A percentile compares a stretch with the other conserved stretches of the same genome.
phyloP scores from a whole-genome alignment of 2,113 vertebrate genomes.

The Mesitornis unicolor region DNA sequence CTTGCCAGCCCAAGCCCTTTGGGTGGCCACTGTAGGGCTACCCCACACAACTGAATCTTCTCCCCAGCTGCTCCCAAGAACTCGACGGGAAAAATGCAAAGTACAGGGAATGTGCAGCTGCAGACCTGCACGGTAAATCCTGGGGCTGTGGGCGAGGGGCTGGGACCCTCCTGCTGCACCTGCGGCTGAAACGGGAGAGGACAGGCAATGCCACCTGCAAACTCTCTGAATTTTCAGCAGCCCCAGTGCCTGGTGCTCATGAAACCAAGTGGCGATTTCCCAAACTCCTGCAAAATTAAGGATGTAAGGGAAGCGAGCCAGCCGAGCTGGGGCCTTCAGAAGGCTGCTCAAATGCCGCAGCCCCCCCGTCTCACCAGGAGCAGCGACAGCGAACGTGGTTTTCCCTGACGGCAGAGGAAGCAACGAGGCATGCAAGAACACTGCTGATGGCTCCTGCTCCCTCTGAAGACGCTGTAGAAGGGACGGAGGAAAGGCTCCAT shows the following conservation, averaged over 20 bases:
- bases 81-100: not conserved
- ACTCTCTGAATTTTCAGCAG: not conserved
- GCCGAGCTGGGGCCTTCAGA: rapidly evolving
- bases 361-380: not conserved
- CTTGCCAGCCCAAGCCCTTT: not conserved
- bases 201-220: not conserved
- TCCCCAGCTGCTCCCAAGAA: not conserved
- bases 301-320: rapidly evolving
- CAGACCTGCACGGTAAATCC: not conserved
- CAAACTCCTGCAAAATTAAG: not conserved
- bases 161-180: not conserved
- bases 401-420: not conserved
- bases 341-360: not conserved
- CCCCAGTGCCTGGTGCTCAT: not conserved
- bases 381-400: rapidly evolving
- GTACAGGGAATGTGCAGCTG: too few relatives aligned
- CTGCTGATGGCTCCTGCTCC: not conserved
- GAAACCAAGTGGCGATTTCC: not conserved
- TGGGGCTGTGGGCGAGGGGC: not conserved
- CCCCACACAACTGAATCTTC: not conserved
- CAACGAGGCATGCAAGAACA: not conserved
- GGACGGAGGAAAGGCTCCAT: not conserved
- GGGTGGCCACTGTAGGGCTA: not conserved
- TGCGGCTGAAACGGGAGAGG: not conserved
- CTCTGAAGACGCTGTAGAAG: rapidly evolving